Evolutionary conservation across 2,113 vertebrate genomes (phyloP), one percentile per base, ranked within the genome.

Genomic region (Abramis brama): DNA sequence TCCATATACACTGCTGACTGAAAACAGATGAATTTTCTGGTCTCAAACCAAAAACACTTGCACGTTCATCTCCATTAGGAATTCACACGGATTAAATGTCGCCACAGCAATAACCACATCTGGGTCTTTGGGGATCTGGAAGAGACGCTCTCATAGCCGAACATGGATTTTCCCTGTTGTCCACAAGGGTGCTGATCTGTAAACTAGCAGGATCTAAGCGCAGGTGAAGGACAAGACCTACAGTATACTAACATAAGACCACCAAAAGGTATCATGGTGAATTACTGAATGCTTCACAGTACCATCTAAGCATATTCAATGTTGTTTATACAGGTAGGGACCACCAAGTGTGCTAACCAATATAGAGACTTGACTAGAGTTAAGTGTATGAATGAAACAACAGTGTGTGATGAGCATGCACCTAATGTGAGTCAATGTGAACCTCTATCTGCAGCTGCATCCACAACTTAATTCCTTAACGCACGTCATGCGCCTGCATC

Each of bases 21-120:
- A 92, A 93, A 82, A 93, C 93, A 94, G 93, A 93, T 93, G 91
- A 1, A 11, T 74, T 30, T 71, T 73, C 88, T 64, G 84, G 27
- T 1, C 55, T 85, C 88, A 94, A 95, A 94, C 92, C 93, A 90
- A 93, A 94, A 94, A 88, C 94, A 94, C 93, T 92, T 95, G 92
- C 86, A 88, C 86, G 30, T 66, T 86, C 89, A 88, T 85, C 90
- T 89, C 91, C 73, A 81, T 87, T 79, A 89, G 89, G 90, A 93
- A 92, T 94, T 92, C 86, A 88, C 79, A 15, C 27, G 88, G 91
- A 89, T 92, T 91, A 92, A 93, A 92, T 88, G 85, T 87, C 88
- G 87, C 90, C 92, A 91, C 91, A 90, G 89, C 87, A 89, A 91
- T 90, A 88, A 91, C 86, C 90, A 90, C 92, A 91, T 89, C 91